Evolutionary conservation across 2,888 invertebrate genomes (phyloP).

Genomic region (Caenorhabditis sp.): DNA sequence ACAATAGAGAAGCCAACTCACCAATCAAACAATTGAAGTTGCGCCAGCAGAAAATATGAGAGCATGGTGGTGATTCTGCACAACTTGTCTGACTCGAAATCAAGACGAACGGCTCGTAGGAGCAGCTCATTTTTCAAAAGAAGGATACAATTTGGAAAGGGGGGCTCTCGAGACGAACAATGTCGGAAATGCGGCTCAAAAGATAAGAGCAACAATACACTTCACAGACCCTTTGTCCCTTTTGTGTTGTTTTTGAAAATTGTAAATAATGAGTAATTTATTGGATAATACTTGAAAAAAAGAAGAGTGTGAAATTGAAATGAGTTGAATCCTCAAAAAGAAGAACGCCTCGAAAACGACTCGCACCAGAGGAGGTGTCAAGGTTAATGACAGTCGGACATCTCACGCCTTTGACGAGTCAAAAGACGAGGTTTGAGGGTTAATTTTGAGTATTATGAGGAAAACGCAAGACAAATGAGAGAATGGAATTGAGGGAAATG

Average conservation of each 20-base stretch:
- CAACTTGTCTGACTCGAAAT: slow-evolving; percentile 59
- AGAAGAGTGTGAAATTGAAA: too few relatives aligned
- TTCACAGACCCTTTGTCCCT: slow-evolving; percentile 34
- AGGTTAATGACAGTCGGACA: slow-evolving; percentile 39
- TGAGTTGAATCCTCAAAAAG: not conserved
- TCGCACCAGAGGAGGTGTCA: slow-evolving; percentile 34
- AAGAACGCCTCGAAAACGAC: slow-evolving; percentile 15
- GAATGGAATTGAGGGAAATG: not conserved
- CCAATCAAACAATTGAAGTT: slow-evolving; percentile 62
- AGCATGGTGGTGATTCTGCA: slow-evolving; percentile 63
- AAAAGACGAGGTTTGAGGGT: slow-evolving; percentile 8
- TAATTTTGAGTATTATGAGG: slow-evolving; percentile 37
- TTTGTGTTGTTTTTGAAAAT: too few relatives aligned
- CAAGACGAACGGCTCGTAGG: slow-evolving; percentile 57
- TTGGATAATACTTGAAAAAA: too few relatives aligned
- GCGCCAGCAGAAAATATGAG: slow-evolving; percentile 62
- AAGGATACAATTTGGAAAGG: not conserved
- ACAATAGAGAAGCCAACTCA: slow-evolving; percentile 34
- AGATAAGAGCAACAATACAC: slow-evolving; percentile 44
- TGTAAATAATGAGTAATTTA: too few relatives aligned
- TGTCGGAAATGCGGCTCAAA: slow-evolving; percentile 43
- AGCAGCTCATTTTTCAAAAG: slow-evolving; percentile 31
- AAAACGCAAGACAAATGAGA: not conserved
- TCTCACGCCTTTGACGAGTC: slow-evolving; percentile 10
- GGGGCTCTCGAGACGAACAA: slow-evolving; percentile 38